A percentile compares a stretch with the other conserved stretches of the same genome.
Conservation (phyloP, 2,797 vertebrate genomes). For the Austrolebias charrua region DNA sequence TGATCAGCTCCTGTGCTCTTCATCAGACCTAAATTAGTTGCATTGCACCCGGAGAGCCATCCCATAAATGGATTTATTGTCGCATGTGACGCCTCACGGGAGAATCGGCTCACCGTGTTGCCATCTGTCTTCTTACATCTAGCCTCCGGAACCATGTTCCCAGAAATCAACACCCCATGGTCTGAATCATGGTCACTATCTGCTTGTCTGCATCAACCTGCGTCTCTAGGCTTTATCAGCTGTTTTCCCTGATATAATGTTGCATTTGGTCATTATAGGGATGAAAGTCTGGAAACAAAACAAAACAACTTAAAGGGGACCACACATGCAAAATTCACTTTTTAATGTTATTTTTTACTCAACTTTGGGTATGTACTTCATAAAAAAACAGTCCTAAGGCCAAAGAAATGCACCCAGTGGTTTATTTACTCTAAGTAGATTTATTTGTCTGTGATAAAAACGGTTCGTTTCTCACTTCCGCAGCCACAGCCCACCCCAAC, state of each 20-base stretch:
- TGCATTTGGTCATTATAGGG: conserved; percentile 40
- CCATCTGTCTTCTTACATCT: conserved; percentile 67
- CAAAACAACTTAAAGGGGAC: too few relatives aligned
- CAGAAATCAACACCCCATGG: conserved; percentile 67
- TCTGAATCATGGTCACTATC: conserved; percentile 56
- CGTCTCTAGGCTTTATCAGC: conserved; percentile 31
- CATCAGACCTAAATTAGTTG: conserved; percentile 69
- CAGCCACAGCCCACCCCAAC: too few relatives aligned
- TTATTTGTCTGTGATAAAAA: too few relatives aligned
- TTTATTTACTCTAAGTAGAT: too few relatives aligned
- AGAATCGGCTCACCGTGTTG: conserved; percentile 51
- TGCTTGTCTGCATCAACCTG: conserved; percentile 30
- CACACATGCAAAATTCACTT: too few relatives aligned
- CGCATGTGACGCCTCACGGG: conserved; percentile 56
- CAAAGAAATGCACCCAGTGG: too few relatives aligned
- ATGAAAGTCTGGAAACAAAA: conserved; percentile 22
- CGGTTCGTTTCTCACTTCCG: too few relatives aligned
- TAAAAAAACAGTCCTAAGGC: too few relatives aligned
- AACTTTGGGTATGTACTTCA: too few relatives aligned
- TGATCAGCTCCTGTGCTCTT: conserved; percentile 57
- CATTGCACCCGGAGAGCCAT: conserved; percentile 58
- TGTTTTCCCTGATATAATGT: conserved; percentile 22
- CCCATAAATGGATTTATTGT: conserved; percentile 70
- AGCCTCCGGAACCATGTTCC: conserved; percentile 60
- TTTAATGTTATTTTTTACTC: too few relatives aligned